Base-by-base conservation (phyloP, 2,888 invertebrate genomes). In the Helicoverpa assulta region DNA sequence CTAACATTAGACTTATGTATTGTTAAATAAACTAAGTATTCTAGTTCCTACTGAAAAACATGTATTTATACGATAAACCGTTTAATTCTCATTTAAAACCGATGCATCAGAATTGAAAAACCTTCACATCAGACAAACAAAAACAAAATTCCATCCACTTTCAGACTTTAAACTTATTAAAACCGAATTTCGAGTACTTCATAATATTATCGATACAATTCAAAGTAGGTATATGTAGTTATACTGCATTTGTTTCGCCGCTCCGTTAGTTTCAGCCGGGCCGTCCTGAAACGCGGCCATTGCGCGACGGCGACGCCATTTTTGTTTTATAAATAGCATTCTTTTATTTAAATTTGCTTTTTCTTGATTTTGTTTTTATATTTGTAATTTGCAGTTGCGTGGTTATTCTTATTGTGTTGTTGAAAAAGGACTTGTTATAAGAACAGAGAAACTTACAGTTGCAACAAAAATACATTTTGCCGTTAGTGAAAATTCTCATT, bases 211-310 rank as follows among this genome's bases (percentile, higher is more conserved):
- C 68, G 79, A 66, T 61, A 67, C 73, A 78, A 81, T 71, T 61
- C 52, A 47, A 16, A 57, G 51, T n/a, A n/a, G n/a, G n/a, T 53
- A 57, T 73, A 64, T 77, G 68, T 76, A 77, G 71, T 70, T 80
- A 76, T 70, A 78, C 65, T 76, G 86, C 76, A 78, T 81, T 79
- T 76, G 78, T 76, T 78, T 70, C 75, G 86, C 77, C 79, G 86
- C 80, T 84, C 72, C 80, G 83, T 74, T 83, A 86, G 86, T 86
- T 80, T 78, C 79, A 76, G 72, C 58, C 80, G 80, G 58, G 76
- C 67, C 76, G 83, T 68, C 75, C 84, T 83, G 84, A 85, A 85
- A 85, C 73, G 67, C 80, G 82, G 80, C 80, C 85, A 80, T 80
- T 67, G 63, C 72, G 70, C 70, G 77, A 50, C 80, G 70, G 43